Base-by-base conservation (phyloP, 2,797 vertebrate species). In the Sebastes melanostomus region DNA sequence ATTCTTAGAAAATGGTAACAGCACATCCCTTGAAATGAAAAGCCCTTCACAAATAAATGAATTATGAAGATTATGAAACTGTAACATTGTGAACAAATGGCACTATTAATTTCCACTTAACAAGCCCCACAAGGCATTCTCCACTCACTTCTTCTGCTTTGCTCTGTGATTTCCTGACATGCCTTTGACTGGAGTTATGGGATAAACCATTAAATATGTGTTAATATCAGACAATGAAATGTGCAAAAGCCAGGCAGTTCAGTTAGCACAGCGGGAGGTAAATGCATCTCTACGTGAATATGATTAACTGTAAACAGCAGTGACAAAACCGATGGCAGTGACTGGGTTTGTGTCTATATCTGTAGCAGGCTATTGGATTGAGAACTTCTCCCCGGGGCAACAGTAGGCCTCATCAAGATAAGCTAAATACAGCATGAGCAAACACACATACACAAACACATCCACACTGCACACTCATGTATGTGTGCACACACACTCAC, bases 341-440 rank as follows among this genome's bases (percentile, higher is more conserved):
- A 66, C 65, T 69, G 5, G 65, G 59, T 80, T 62, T 24, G 3
- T 72, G 66, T 83, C 84, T 90, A 86, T 91, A 91, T 94, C 84
- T 86, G 88, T 86, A 74, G 72, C 68, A 22, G 74, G 72, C 75
- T 78, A 84, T 68, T 88, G 86, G 73, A 88, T 82, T 67, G 78
- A 89, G 76, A 67, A 84, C 79, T 55, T 89, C 85, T 90, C 87
- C 89, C 91, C 3, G 6, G 85, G 91, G 90, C 82, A 84, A 77
- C 68, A 74, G 76, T 74, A 81, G 83, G 87, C 86, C 90, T 93
- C 89, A 89, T 93, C 91, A 86, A 90, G 88, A 92, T 80, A 72
- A 82, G 92, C 94, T 95, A 95, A 94, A 95, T 94, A 90, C 90
- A 94, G 95, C 87, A 91, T 59, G 58, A 62, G 83, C 85, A 87